Evolutionary conservation across 1,140 invertebrate species (phyloP), one percentile per base, ranked within the genome.

Genomic region (Magallana angulata): DNA sequence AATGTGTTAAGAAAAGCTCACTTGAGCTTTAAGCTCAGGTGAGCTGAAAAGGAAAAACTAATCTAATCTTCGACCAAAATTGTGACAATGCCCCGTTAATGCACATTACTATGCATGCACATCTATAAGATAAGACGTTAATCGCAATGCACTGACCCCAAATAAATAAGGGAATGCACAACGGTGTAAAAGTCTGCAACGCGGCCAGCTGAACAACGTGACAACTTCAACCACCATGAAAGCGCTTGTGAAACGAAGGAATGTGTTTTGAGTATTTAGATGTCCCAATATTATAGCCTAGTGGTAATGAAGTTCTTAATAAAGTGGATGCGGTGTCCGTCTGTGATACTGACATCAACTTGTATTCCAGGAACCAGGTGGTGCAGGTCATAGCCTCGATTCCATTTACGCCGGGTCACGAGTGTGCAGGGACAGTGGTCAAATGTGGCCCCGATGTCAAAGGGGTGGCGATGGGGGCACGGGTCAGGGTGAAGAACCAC

Each of bases 361-460:
- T 94, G 82, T 94, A 94, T 85, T 91, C 91, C 18, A 93, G 93
- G 93, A 92, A 92, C 82, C 88, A 91, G 14, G 89, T 93, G 48
- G 93, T 93, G 5, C 88, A 89, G 56, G 90, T 93, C 2, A 93
- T 94, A 81, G 93, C 93, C 1, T 93, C 90, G 7, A 88, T 93
- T 2, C 93, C 93, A 9, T 94, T 94, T 71, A 91, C 92, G 14
- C 93, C 93, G 8, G 93, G 93, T 14, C 93, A 94, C 89, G 93
- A 94, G 85, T 92, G 91, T 82, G 92, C 93, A 12, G 93, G 93
- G 9, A 93, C 92, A 3, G 93, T 94, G 14, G 92, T 94, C 16
- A 94, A 92, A 84, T 91, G 92, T 87, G 93, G 93, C 16, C 92
- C 93, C 11, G 89, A 92, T 14, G 91, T 92, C 11, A 88, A 60